Evolutionary conservation across 2,888 invertebrate species (phyloP).

Genomic region (Pardosa pseudoannulata): DNA sequence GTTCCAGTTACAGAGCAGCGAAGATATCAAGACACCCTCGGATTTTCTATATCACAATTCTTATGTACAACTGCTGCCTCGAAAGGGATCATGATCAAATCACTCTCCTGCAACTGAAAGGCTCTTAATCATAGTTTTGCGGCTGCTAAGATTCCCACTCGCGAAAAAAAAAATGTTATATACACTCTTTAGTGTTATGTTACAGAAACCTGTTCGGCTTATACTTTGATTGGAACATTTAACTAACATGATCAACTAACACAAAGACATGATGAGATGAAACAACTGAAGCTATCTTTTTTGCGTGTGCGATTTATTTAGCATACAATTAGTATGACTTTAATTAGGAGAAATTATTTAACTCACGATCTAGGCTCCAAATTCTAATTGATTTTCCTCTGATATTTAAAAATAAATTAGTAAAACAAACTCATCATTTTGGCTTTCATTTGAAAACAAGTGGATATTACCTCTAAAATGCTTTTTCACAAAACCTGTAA

Average conservation of each 20-base stretch:
- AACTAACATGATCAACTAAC: slow-evolving; percentile 64
- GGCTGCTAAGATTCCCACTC: slow-evolving; percentile 63
- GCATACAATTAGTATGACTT: slow-evolving; percentile 35
- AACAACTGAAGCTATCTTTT: slow-evolving; percentile 27
- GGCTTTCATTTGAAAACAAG: too few relatives aligned
- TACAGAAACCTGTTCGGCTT: slow-evolving; percentile 39
- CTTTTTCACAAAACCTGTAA: too few relatives aligned
- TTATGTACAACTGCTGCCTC: slow-evolving; percentile 46
- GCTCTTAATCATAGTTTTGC: slow-evolving; percentile 35
- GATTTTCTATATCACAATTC: slow-evolving; percentile 42
- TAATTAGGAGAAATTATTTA: slow-evolving; percentile 30
- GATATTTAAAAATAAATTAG: too few relatives aligned
- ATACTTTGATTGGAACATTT: slow-evolving; percentile 63
- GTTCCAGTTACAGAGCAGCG: slow-evolving; percentile 22
- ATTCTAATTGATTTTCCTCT: neutral
- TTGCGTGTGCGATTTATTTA: slow-evolving; percentile 57
- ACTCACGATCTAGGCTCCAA: slow-evolving; percentile 23
- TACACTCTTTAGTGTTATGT: slow-evolving; percentile 38
- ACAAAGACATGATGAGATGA: slow-evolving; percentile 57
- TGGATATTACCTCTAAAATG: too few relatives aligned
- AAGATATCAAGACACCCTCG: neutral
- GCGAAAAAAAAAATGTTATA: slow-evolving; percentile 51
- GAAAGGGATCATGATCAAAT: neutral
- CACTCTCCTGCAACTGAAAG: slow-evolving; percentile 21
- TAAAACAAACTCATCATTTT: too few relatives aligned